Conservation (phyloP, 2,113 vertebrate species). For the Caranx melampygus region DNA sequence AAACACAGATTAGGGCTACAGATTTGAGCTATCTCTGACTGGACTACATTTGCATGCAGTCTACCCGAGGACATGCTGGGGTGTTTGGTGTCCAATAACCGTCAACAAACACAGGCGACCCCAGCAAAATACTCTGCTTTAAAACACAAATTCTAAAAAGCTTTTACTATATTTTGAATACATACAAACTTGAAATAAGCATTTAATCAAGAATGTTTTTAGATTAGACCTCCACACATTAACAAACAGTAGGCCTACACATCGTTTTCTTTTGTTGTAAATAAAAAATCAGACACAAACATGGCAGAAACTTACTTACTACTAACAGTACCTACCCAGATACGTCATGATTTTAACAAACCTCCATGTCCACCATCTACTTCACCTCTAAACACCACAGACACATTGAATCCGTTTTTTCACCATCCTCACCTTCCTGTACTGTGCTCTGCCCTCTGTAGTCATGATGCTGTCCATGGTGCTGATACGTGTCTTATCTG, state of each 20-base stretch:
- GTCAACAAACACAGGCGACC: constrained; percentile 5
- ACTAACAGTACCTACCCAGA: not conserved
- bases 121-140: not conserved
- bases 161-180: not conserved
- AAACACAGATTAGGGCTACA: constrained; percentile 65
- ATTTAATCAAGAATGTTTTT: not conserved
- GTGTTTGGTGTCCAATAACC: constrained; percentile 29
- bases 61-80: constrained; percentile 39
- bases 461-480: constrained; percentile 51
- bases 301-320: not conserved
- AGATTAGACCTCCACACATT: not conserved
- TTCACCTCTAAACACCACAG: not conserved
- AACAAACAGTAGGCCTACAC: not conserved
- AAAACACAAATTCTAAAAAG: not conserved
- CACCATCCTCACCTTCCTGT: not conserved
- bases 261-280: not conserved
- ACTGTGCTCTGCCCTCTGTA: not conserved
- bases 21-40: constrained; percentile 49
- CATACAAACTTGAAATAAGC: not conserved
- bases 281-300: not conserved
- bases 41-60: constrained; percentile 36
- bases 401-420: not conserved
- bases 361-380: not conserved
- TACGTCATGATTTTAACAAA: not conserved
- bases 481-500: constrained; percentile 15